phyloP scores from a whole-genome alignment of 1,140 invertebrate genomes.

The Tetraneura akinire region DNA sequence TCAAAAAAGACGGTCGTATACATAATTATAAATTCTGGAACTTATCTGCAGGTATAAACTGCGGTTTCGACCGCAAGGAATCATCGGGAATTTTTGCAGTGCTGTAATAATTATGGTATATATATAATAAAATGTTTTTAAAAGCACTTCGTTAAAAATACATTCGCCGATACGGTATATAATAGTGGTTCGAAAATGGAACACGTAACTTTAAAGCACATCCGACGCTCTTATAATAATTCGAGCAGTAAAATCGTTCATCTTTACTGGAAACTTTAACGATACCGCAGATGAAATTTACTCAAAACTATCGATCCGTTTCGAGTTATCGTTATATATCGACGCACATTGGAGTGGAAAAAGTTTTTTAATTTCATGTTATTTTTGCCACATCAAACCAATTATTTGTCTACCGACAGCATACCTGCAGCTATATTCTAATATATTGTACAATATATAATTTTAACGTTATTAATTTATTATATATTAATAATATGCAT shows the following conservation, averaged over 20 bases:
- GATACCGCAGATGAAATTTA: background rate
- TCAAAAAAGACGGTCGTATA: too few relatives aligned
- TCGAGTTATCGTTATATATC: too few relatives aligned
- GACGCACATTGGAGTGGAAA: background rate
- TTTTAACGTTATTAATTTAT: too few relatives aligned
- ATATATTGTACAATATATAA: too few relatives aligned
- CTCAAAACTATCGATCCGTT: background rate
- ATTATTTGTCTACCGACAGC: background rate
- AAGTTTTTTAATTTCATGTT: background rate
- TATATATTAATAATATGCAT: conserved; percentile 5
- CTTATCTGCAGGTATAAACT: too few relatives aligned
- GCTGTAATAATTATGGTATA: too few relatives aligned
- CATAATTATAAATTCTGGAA: too few relatives aligned
- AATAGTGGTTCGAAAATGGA: background rate
- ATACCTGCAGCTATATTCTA: too few relatives aligned
- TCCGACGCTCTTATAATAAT: background rate
- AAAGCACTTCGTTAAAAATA: background rate
- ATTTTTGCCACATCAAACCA: background rate
- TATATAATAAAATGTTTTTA: too few relatives aligned
- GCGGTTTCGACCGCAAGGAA: too few relatives aligned
- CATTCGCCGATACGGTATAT: too few relatives aligned
- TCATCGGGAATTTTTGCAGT: too few relatives aligned
- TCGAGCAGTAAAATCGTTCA: background rate
- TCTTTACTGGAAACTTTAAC: background rate
- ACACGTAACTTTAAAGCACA: background rate